Evolutionary conservation across 2,888 invertebrate genomes (phyloP).

Genomic region (Thumatha senex): DNA sequence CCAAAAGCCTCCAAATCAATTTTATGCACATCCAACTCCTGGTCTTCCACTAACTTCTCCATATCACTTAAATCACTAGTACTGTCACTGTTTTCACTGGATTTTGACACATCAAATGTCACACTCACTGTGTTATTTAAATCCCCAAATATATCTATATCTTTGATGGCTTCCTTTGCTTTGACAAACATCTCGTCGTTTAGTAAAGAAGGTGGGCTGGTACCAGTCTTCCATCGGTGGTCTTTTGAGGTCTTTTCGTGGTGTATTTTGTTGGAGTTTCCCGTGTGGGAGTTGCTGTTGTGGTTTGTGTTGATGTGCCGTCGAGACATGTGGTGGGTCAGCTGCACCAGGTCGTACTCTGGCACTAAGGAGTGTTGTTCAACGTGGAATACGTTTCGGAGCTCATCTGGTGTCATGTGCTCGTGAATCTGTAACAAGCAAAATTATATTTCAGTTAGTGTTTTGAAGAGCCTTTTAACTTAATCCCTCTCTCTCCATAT

Average conservation of each 20-base stretch:
- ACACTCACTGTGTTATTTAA: slow-evolving; percentile 73
- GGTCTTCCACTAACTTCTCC: slow-evolving; percentile 59
- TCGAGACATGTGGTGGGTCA: slow-evolving; percentile 85
- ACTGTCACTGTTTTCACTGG: slow-evolving; percentile 66
- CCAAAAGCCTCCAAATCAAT: slow-evolving; percentile 93
- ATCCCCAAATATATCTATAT: slow-evolving; percentile 71
- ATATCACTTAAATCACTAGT: slow-evolving; percentile 52
- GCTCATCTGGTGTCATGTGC: slow-evolving; percentile 93
- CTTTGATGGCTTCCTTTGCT: slow-evolving; percentile 65
- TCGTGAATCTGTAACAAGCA: slow-evolving; percentile 90
- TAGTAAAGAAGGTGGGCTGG: slow-evolving; percentile 63
- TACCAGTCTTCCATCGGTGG: slow-evolving; percentile 54
- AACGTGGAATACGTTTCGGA: slow-evolving; percentile 92
- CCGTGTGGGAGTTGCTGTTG: slow-evolving; percentile 49
- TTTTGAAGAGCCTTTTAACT: neutral
- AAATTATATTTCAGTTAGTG: neutral
- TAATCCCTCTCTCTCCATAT: no score
- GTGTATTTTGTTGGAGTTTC: slow-evolving; percentile 55
- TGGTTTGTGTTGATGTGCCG: slow-evolving; percentile 69
- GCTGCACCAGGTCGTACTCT: slow-evolving; percentile 91
- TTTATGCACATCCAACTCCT: slow-evolving; percentile 82
- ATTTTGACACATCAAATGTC: slow-evolving; percentile 66
- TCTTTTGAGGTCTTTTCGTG: slow-evolving; percentile 63
- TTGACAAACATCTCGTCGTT: slow-evolving; percentile 76
- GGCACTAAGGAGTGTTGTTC: slow-evolving; percentile 91